Evolutionary conservation across 2,888 invertebrate species (phyloP), one percentile per base, ranked within the genome.

Genomic region (Sthenelais limicola): DNA sequence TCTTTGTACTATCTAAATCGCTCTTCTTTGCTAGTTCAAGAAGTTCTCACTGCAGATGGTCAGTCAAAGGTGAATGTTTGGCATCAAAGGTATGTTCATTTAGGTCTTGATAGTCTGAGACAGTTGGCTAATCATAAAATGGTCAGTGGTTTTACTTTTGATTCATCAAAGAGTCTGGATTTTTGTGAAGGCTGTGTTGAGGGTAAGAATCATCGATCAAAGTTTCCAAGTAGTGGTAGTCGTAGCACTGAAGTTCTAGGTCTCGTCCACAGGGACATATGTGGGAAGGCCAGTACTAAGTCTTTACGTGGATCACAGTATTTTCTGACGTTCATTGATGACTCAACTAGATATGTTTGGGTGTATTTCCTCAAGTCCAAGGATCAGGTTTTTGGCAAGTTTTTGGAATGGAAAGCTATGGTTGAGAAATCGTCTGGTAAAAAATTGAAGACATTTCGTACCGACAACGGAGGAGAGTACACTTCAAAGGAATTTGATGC

Each of bases 401-500:
- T 68, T 28, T 18, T 47, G 5, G 24, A 68, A 30, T 47, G 68
- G 68, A 68, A 68, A 24, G 21, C 43, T 7, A n/a, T 48, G 30
- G 68, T 47, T 3, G 68, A 68, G 28, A 43, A 47, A 48, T 43
- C 48, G 7, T 24, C 43, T 7, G 68, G 68, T 24, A 62, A 71
- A 51, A 58, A 12, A 12, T 35, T 79, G 24, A 48, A 71, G 32
- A 7, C 49, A 49, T 30, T 49, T n/a, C n/a, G 32, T 21, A 18
- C 30, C 3, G 68, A 68, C 24, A 68, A 51, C 28, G 32, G 68
- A 21, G 51, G 68, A 3, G 51, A 68, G 68, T 51, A 33, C 47
- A 58, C 24, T 21, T 75, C 74, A 3, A 43, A 54, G 0, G 47
- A 67, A 24, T 75, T 85, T 33, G 75, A 80, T 7, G 48, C 72